Base-by-base conservation (phyloP, 2,113 vertebrate genomes). In the Anguilla rostrata region DNA sequence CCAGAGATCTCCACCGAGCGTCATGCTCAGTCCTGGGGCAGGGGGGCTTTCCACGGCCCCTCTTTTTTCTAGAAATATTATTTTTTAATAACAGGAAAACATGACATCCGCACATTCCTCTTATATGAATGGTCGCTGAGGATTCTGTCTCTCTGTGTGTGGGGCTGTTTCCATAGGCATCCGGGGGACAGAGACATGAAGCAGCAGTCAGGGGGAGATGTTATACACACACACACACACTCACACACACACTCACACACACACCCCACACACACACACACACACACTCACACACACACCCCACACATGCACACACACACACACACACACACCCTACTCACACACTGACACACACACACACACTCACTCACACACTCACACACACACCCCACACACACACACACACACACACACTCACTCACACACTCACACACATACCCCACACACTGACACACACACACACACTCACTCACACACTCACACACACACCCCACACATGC, bases 61-160 rank as follows among this genome's bases (percentile, higher is more conserved):
- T 49, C 34, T 0, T 82, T 7, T 86, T 87, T 66, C 18, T 46
- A 88, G 83, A 91, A 93, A 92, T 92, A 92, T 92, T 92, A 90
- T 91, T 90, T 75, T 91, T 92, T 91, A 91, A 89, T 92, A 92
- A 86, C 39, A 60, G 71, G 46, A 39, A 88, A 90, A 90, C 85
- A 89, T 81, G 80, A 81, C 86, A 83, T 34, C 18, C 34, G 63
- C 15, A 43, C 87, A 93, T 91, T 90, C 88, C 83, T 85, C 84
- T 16, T 22, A 57, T 85, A 88, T 81, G 83, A 16, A 75, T 2
- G 8, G 88, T 81, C 41, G 83, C 26, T 84, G 83, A 39, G 40
- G 79, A 84, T 83, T 87, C 53, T 2, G 29, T 15, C 41, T 12
- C 83, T 34, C 34, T 34, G 34, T 39, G 16, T 71, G n/a, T 80